These are phyloP conservation scores for Drosophila sp. DNA, from an alignment of 1,140 invertebrate genomes.

Conservation along the genomic window DNA sequence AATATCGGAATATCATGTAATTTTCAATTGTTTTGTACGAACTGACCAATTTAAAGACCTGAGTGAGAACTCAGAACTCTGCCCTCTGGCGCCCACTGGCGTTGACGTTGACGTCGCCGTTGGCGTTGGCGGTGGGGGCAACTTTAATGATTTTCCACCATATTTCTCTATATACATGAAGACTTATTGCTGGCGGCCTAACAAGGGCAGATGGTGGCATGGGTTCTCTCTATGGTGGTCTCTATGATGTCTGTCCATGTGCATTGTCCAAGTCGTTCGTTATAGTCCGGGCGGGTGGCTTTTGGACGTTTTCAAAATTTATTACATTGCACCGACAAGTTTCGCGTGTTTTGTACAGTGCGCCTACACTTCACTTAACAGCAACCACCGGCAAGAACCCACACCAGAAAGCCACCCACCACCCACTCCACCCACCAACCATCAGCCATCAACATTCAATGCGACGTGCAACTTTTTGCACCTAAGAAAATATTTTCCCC, in stretches of 20 bases:
- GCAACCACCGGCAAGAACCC: conserved; percentile 22
- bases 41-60: neutral
- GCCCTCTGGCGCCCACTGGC: no score
- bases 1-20: no score
- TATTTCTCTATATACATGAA: conserved; percentile 34
- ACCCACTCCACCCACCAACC: neutral
- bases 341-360: conserved; percentile 72
- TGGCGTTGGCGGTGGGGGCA: neutral
- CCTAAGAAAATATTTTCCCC: conserved; percentile 62
- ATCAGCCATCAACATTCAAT: neutral
- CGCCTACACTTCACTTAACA: conserved; percentile 77
- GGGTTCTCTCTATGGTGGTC: neutral
- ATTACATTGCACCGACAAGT: conserved; percentile 76
- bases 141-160: conserved; percentile 11
- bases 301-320: conserved; percentile 75
- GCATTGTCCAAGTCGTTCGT: conserved; percentile 72
- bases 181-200: conserved; percentile 52
- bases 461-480: conserved; percentile 76
- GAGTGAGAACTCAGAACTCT: neutral
- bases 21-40: no score
- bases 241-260: conserved; percentile 41
- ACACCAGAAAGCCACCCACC: conserved; percentile 9
- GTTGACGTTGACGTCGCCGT: no score
- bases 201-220: conserved; percentile 28
- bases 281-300: conserved; percentile 41